Evolutionary conservation across 2,888 invertebrate species (phyloP).

Genomic region (Pasiphila rectangulata): DNA sequence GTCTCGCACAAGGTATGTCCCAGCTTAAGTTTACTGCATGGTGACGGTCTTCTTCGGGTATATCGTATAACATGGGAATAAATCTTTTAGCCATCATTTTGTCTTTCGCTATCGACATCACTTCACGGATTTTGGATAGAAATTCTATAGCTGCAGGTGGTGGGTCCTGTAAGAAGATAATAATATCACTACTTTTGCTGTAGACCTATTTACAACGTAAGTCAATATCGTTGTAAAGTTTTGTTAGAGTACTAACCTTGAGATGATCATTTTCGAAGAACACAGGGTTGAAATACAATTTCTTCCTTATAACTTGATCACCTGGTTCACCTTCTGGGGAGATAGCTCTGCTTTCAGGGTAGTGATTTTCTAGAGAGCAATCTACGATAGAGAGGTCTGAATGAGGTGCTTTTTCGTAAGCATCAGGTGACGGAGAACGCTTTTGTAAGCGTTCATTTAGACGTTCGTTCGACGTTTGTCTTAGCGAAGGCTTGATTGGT

Average conservation of each 20-base stretch:
- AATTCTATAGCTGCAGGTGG: constrained; percentile 95
- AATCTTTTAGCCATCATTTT: constrained; percentile 92
- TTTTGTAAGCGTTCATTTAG: constrained; percentile 58
- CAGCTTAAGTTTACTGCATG: constrained; percentile 73
- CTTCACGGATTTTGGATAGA: constrained; percentile 92
- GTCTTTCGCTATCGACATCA: constrained; percentile 92
- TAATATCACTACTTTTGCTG: constrained; percentile 9
- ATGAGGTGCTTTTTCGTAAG: constrained; percentile 71
- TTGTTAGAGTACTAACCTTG: constrained; percentile 77
- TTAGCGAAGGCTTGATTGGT: constrained; percentile 53
- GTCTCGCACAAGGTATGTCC: constrained; percentile 73
- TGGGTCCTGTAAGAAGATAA: constrained; percentile 84
- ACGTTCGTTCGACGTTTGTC: constrained; percentile 52
- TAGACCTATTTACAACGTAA: neutral
- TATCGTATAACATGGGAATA: constrained; percentile 87
- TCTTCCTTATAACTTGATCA: constrained; percentile 84
- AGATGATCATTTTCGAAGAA: constrained; percentile 93
- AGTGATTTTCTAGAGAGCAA: constrained; percentile 57
- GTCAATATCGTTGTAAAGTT: neutral
- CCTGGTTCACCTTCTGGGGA: constrained; percentile 58
- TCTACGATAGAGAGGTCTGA: constrained; percentile 73
- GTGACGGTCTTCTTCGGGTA: constrained; percentile 87
- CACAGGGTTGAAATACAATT: constrained; percentile 93
- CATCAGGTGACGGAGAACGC: constrained; percentile 67
- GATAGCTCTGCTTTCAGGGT: constrained; percentile 45